Evolutionary conservation across 2,797 vertebrate genomes (phyloP), one percentile per base, ranked within the genome.

Genomic region (Sebastes miniatus): DNA sequence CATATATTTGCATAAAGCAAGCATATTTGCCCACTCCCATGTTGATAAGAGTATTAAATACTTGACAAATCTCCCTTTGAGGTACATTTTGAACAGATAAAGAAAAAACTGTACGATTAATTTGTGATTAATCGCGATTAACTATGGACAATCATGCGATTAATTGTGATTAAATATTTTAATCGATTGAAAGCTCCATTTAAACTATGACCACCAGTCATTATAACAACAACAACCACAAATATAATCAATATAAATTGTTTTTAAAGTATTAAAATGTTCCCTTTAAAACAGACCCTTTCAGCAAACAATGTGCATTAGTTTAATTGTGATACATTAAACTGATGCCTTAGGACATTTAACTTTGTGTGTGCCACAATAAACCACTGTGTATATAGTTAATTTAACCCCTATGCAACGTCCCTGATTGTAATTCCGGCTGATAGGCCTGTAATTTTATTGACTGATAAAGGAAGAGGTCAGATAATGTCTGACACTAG

Each of bases 401-500:
- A 8, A 76, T 65, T 59, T 72, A 0, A 62, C 13, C 25, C 25
- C 12, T 12, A 39, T 43, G 69, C 58, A 47, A 24, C 32, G 27
- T 58, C 52, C 69, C 34, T 87, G 76, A 83, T 87, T 84, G 75
- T 88, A 77, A 85, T 85, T 88, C 83, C 29, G 64, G n/a, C 74
- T 79, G 85, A 89, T 74, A 65, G 85, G 64, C 70, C 76, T 83
- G 76, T 86, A 88, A 84, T 88, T 83, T 27, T 79, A 89, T 87
- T 88, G 87, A 89, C 58, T 85, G 81, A 76, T 65, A 36, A 77
- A 79, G 75, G 75, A 80, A 50, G 80, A 80, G 88, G 88, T 87
- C 88, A 79, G 71, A 81, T 83, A 76, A 83, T 81, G 87, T 77
- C 83, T 75, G 75, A 83, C 88, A 76, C 83, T 29, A 14, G 1